These are phyloP conservation scores for Pristionchus exspectatus DNA, from an alignment of 2,888 invertebrate genomes.

Conservation along the genomic window DNA sequence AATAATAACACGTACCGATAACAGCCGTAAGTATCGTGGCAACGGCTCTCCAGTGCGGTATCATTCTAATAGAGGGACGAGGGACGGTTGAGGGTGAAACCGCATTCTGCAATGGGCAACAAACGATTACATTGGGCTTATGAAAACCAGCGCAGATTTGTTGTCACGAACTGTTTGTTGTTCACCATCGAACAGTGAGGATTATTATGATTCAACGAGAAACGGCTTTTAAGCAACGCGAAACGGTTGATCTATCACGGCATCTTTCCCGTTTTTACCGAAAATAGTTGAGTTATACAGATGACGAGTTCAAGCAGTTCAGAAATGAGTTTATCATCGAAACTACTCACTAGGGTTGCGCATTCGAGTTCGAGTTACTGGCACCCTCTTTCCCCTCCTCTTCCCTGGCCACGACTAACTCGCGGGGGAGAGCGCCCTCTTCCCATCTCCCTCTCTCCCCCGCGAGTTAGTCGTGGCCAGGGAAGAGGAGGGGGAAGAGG, in stretches of 20 bases:
- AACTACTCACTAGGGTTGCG: no score
- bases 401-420: no score
- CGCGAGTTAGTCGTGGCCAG: no score
- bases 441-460: no score
- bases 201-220: background rate
- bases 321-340: background rate
- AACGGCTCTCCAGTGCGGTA: background rate
- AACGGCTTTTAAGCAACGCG: background rate
- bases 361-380: no score
- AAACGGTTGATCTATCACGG: background rate
- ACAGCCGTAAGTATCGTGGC: background rate
- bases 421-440: no score
- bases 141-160: background rate
- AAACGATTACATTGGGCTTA: background rate
- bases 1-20: background rate
- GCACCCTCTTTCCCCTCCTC: no score
- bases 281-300: background rate
- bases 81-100: background rate
- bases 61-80: background rate
- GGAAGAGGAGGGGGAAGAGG: background rate
- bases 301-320: background rate
- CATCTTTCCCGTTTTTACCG: background rate
- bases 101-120: slow-evolving; percentile 28
- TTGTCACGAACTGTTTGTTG: background rate
- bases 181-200: background rate